Percentiles rank a stretch among this genome's conserved stretches.
Evolutionary conservation across 2,113 vertebrate genomes (phyloP).

Genomic region (Morone saxatilis): DNA sequence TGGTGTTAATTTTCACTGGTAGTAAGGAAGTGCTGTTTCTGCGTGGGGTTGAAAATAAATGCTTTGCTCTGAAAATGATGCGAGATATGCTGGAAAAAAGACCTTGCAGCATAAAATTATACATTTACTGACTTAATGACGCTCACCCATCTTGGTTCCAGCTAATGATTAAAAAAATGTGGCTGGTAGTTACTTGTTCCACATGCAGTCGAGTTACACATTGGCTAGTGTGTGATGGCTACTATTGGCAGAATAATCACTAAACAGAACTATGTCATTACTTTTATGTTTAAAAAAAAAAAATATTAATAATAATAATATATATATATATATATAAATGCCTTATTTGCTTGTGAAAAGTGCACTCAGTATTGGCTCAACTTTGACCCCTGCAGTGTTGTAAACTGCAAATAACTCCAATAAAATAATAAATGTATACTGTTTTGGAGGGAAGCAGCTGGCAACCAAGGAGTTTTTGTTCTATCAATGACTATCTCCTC

Average conservation of each 20-base stretch:
- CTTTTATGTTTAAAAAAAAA: not conserved
- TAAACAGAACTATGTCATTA: not conserved
- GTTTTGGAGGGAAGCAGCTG: constrained; percentile 69
- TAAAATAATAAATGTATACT: constrained; percentile 64
- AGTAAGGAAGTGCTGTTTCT: not conserved
- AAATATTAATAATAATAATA: not conserved
- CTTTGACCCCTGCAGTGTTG: constrained; percentile 39
- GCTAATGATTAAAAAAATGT: constrained; percentile 82
- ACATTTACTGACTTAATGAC: constrained; percentile 76
- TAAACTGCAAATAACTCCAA: constrained; percentile 59
- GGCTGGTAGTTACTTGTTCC: constrained; percentile 27
- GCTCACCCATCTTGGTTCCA: constrained; percentile 39
- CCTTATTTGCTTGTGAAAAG: constrained; percentile 14
- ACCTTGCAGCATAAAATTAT: constrained; percentile 58
- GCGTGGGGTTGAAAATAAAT: constrained; percentile 7
- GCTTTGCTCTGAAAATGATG: not conserved
- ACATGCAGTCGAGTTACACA: constrained; percentile 64
- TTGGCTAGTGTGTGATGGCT: constrained; percentile 44
- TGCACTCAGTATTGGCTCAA: constrained; percentile 18
- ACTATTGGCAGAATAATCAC: not conserved
- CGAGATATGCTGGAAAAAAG: constrained; percentile 19
- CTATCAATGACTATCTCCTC: constrained; percentile 42
- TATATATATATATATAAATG: not conserved
- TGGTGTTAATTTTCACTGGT: not conserved
- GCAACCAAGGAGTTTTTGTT: constrained; percentile 53